Base-by-base conservation (phyloP, 1,140 invertebrate species). In the Pseudomyrmex sp. region DNA sequence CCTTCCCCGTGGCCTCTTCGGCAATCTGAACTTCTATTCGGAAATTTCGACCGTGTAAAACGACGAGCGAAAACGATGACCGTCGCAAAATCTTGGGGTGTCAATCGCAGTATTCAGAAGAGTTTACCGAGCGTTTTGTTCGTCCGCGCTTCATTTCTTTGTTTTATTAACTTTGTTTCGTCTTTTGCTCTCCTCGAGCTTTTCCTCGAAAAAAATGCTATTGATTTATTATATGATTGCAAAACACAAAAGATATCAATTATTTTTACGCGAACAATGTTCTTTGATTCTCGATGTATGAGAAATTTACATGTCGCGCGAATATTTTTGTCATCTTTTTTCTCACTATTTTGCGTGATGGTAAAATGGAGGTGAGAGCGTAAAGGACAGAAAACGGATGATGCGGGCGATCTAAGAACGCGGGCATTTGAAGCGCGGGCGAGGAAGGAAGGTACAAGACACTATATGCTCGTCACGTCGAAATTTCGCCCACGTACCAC, bases 401-500 rank as follows among this genome's bases (percentile, higher is more conserved):
- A 79, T 70, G 68, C 54, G 68, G 69, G 65, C 20, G n/a, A 5
- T 35, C 15, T 75, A 56, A 69, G 18, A 54, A 66, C 44, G 63
- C 35, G 20, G 20, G 46, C 26, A 52, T 44, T 48, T 48, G 74
- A 61, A 50, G 23, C 13, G 35, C 35, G 35, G 0, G 35, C 35
- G 35, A 35, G 80, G 18, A 48, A 70, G 70, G 15, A 52, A 23
- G 58, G 26, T 73, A 58, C 54, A 75, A 77, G 82, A 72, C 85
- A 84, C 85, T 89, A 85, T 84, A 89, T 89, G 88, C 87, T 68
- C 85, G 87, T 89, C 88, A 90, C 89, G 88, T 89, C 54, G 80
- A 90, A 90, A 90, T 90, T 90, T 90, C 84, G 86, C 82, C 84
- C 89, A 87, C 89, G 89, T 90, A 90, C 88, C 86, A 90, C 89